Conservation (phyloP, 2,113 vertebrate species). For the Nestor notabilis region DNA sequence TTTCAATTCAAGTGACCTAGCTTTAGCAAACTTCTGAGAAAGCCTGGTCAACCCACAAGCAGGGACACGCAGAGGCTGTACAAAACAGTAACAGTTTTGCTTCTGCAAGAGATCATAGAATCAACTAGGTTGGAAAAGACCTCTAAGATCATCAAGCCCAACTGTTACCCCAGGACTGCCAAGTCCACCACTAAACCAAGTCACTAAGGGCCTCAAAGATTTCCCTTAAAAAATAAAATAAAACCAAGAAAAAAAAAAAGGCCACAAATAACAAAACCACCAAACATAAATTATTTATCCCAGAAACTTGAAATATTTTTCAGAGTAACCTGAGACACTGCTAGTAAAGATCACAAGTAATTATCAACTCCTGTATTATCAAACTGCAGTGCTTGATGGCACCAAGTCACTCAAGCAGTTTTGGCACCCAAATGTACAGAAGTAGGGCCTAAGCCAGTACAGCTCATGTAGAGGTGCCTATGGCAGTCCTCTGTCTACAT, state of each 20-base stretch:
- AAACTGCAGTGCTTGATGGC: neutral
- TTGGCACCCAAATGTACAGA: neutral
- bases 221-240: neutral
- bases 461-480: neutral
- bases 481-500: neutral
- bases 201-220: neutral
- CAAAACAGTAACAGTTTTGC: neutral
- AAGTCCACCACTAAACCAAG: neutral
- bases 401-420: neutral
- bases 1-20: slow-evolving; percentile 13
- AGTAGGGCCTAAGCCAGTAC: neutral
- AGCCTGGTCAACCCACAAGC: neutral
- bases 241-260: accelerated
- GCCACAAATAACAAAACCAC: neutral
- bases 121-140: neutral
- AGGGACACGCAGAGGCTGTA: neutral
- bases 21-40: neutral
- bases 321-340: neutral
- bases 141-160: neutral
- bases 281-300: neutral
- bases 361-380: neutral
- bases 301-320: neutral
- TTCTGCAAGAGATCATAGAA: neutral
- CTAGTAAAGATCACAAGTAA: neutral
- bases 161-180: neutral